Conservation (phyloP, 2,113 vertebrate species). For the Anoplopoma fimbria region DNA sequence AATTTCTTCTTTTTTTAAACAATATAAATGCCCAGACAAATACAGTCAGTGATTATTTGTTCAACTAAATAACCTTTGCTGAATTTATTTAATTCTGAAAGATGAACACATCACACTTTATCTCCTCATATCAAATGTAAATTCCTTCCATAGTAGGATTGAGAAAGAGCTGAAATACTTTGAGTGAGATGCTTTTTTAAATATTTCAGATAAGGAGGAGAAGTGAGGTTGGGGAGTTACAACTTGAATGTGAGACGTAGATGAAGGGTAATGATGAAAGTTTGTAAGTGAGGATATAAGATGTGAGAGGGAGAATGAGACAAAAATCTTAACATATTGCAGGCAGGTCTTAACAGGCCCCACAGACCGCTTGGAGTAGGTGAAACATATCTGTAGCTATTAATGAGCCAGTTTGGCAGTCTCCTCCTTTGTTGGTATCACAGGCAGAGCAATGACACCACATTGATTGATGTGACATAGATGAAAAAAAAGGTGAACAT, state of each 20-base stretch:
- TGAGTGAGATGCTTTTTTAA: slow-evolving; percentile 13
- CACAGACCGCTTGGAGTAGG: slow-evolving; percentile 12
- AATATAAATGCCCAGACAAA: background rate
- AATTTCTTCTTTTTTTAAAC: background rate
- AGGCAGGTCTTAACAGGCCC: slow-evolving; percentile 57
- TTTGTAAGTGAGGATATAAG: slow-evolving; percentile 26
- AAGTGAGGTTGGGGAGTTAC: slow-evolving; percentile 4
- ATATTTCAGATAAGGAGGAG: slow-evolving; percentile 31
- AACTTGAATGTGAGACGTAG: slow-evolving; percentile 1
- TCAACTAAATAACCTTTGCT: slow-evolving; percentile 11
- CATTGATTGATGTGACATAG: background rate
- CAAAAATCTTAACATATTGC: slow-evolving; percentile 64
- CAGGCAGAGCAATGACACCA: background rate
- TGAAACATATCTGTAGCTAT: background rate
- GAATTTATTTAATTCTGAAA: slow-evolving; percentile 11
- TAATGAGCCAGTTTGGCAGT: background rate
- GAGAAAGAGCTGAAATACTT: slow-evolving; percentile 44
- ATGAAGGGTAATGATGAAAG: slow-evolving; percentile 18
- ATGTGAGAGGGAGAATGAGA: slow-evolving; percentile 40
- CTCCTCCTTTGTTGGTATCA: background rate
- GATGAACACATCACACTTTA: slow-evolving; percentile 24
- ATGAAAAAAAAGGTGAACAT: background rate
- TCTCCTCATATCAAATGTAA: slow-evolving; percentile 14
- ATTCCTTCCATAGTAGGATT: slow-evolving; percentile 12
- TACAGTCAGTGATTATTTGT: background rate